phyloP scores from a whole-genome alignment of 1,140 invertebrate species.

The Zaprionus tsacasi region DNA sequence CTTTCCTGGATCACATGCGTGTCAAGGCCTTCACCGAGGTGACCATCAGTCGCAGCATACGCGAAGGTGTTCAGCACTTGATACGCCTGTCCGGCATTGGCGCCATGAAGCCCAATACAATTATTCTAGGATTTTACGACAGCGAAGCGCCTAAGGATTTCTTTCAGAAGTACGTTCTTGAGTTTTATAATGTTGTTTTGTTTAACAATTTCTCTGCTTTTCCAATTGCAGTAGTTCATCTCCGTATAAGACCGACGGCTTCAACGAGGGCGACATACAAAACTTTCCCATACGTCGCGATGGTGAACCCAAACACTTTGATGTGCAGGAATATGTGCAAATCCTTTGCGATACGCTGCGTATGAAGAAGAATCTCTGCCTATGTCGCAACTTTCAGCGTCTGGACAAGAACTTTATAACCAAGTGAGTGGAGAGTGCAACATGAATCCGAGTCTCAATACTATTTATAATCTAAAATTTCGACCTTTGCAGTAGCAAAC shows the following conservation, averaged over 20 bases:
- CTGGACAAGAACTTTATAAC: slow-evolving; percentile 90
- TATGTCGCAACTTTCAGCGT: slow-evolving; percentile 95
- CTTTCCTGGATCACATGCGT: slow-evolving; percentile 93
- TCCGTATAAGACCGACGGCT: slow-evolving; percentile 84
- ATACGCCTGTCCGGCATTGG: slow-evolving; percentile 96
- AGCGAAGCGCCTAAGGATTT: slow-evolving; percentile 90
- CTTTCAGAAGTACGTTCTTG: slow-evolving; percentile 86
- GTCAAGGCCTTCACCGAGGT: slow-evolving; percentile 99
- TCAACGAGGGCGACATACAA: slow-evolving; percentile 82
- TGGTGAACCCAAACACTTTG: slow-evolving; percentile 70
- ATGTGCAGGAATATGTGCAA: slow-evolving; percentile 92
- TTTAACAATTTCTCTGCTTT: background rate
- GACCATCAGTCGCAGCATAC: slow-evolving; percentile 92
- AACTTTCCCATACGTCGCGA: slow-evolving; percentile 84
- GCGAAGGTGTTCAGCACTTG: slow-evolving; percentile 96
- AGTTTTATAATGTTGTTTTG: background rate
- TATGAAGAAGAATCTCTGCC: slow-evolving; percentile 97
- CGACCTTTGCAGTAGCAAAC: slow-evolving; percentile 85
- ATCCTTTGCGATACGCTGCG: slow-evolving; percentile 94
- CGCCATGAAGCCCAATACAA: slow-evolving; percentile 99
- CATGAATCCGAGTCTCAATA: too few species aligned
- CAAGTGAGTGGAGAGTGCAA: slow-evolving; percentile 85
- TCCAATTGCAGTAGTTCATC: slow-evolving; percentile 80
- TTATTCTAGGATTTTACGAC: slow-evolving; percentile 95
- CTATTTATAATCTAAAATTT: slow-evolving; percentile 1